Conservation (phyloP, 2,888 invertebrate genomes). For the Tridacna crocea region DNA sequence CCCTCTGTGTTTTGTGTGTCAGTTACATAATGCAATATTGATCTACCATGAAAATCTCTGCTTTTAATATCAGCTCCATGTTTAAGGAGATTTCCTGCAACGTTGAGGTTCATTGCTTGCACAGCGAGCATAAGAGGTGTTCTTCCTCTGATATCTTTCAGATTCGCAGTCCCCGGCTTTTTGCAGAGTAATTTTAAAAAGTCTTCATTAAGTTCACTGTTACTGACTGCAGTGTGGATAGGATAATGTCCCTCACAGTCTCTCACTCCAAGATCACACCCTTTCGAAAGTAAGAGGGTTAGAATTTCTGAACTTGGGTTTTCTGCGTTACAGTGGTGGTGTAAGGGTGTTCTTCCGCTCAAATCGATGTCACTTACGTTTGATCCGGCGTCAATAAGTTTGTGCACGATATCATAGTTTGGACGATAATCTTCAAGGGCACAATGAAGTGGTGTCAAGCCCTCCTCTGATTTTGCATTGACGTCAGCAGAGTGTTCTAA, state of each 20-base stretch:
- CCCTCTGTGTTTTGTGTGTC: not conserved
- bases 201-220: not conserved
- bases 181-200: not conserved
- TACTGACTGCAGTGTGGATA: not conserved
- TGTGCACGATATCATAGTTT: not conserved
- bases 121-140: not conserved
- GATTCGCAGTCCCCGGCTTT: not conserved
- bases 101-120: not conserved
- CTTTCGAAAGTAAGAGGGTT: not conserved
- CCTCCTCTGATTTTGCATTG: slow-evolving; percentile 2
- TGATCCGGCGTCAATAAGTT: not conserved
- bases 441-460: slow-evolving; percentile 27
- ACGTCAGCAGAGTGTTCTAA: slow-evolving; percentile 21
- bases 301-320: not conserved
- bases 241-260: not conserved
- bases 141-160: slow-evolving; percentile 1
- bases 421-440: not conserved
- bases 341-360: not conserved
- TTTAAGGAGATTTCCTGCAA: not conserved
- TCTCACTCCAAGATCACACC: not conserved
- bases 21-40: slow-evolving; percentile 7
- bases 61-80: slow-evolving; percentile 3
- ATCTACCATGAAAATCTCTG: not conserved
- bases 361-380: not conserved
- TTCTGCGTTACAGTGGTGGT: not conserved